These are phyloP conservation scores for Aporophyla nigra DNA, from an alignment of 2,888 invertebrate genomes.

Conservation along the genomic window DNA sequence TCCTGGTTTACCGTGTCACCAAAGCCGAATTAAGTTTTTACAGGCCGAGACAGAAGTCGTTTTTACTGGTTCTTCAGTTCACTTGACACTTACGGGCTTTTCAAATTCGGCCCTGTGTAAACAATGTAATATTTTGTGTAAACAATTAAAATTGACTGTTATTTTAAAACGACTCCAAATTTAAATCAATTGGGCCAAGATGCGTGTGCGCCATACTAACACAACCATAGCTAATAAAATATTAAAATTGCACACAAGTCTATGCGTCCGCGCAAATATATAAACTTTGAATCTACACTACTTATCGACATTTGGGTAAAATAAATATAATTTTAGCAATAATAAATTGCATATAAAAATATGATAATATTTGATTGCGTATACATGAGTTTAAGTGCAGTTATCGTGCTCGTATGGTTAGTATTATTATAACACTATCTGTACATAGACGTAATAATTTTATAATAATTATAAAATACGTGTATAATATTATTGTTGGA, in stretches of 20 bases:
- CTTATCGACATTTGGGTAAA: conserved; percentile 28
- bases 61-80: conserved; percentile 1
- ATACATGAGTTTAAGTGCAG: conserved; percentile 62
- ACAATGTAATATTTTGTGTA: conserved; percentile 27
- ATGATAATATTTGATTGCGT: conserved; percentile 62
- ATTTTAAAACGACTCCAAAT: conserved; percentile 61
- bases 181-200: conserved; percentile 60
- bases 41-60: conserved; percentile 10
- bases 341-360: conserved; percentile 63
- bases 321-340: conserved; percentile 30
- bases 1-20: conserved; percentile 64
- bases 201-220: conserved; percentile 79
- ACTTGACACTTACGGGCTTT: neutral
- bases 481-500: conserved; percentile 50
- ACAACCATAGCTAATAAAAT: conserved; percentile 84
- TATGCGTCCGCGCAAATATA: conserved; percentile 60
- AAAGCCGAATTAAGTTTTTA: conserved; percentile 30
- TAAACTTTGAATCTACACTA: conserved; percentile 42
- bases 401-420: conserved; percentile 49
- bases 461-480: conserved; percentile 48
- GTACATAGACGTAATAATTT: conserved; percentile 39
- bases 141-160: conserved; percentile 57
- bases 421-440: conserved; percentile 42
- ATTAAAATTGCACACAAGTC: conserved; percentile 86
- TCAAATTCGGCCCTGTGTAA: conserved; percentile 24